Conservation (phyloP, 2,888 invertebrate genomes). For the Altica lythri region DNA sequence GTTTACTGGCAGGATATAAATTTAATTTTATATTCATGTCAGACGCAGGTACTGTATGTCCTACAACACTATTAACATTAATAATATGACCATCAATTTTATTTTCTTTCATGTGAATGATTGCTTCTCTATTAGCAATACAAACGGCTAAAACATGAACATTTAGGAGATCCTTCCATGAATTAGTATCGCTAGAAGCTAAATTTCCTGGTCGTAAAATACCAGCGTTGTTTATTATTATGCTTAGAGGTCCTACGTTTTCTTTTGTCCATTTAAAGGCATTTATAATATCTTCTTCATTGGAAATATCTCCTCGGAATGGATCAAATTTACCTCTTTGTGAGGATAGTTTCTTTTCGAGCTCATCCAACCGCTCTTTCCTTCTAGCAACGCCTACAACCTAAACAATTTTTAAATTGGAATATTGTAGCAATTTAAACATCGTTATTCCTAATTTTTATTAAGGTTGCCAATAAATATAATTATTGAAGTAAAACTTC, state of each 20-base stretch:
- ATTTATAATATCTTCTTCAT: slow-evolving; percentile 48
- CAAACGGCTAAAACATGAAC: slow-evolving; percentile 31
- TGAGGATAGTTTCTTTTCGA: slow-evolving; percentile 29
- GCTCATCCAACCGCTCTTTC: slow-evolving; percentile 35
- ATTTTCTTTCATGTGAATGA: slow-evolving; percentile 22
- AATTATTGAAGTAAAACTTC: no score
- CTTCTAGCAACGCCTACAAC: slow-evolving; percentile 43
- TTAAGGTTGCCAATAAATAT: no score
- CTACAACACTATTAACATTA: slow-evolving; percentile 23
- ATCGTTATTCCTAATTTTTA: no score
- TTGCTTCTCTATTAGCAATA: slow-evolving; percentile 43
- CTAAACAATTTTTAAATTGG: no score
- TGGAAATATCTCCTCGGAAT: slow-evolving; percentile 50
- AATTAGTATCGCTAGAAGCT: slow-evolving; percentile 37
- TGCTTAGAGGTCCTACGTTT: slow-evolving; percentile 49
- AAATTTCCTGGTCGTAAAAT: slow-evolving; percentile 33
- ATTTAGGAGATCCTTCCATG: slow-evolving; percentile 33
- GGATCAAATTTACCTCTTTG: slow-evolving; percentile 48
- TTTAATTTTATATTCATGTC: neutral
- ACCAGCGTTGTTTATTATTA: slow-evolving; percentile 56
- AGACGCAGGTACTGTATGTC: slow-evolving; percentile 1
- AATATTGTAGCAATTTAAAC: no score
- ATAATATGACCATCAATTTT: slow-evolving; percentile 23
- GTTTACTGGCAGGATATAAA: slow-evolving; percentile 38
- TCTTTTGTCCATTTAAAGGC: slow-evolving; percentile 49